Evolutionary conservation across 2,113 vertebrate species (phyloP).

Genomic region (Engystomops pustulosus): DNA sequence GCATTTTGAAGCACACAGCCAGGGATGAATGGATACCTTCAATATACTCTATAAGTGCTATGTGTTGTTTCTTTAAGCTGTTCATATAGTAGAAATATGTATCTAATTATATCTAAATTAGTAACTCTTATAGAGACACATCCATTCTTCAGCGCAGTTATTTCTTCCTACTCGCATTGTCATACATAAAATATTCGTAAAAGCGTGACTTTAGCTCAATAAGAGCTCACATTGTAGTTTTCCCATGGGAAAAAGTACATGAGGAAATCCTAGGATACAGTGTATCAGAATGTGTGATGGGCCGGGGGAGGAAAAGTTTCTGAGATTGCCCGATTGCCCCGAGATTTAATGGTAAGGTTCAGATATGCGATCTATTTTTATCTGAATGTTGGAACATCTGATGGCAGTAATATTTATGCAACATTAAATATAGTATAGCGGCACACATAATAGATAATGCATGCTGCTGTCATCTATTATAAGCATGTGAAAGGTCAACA

Average conservation of each 20-base stretch:
- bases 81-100: slow-evolving; percentile 40
- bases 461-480: not conserved
- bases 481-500: not conserved
- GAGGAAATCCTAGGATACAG: slow-evolving; percentile 18
- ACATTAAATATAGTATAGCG: not conserved
- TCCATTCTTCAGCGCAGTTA: slow-evolving; percentile 12
- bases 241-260: slow-evolving; percentile 33
- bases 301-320: not conserved
- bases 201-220: slow-evolving; percentile 22
- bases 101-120: slow-evolving; percentile 53
- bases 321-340: too few relatives aligned
- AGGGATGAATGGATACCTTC: slow-evolving; percentile 45
- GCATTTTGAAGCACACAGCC: not conserved
- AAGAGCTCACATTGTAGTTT: slow-evolving; percentile 2
- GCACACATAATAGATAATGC: not conserved
- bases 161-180: slow-evolving; percentile 10
- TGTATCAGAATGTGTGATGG: slow-evolving; percentile 20
- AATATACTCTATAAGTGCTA: slow-evolving; percentile 27
- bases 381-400: not conserved
- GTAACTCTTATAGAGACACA: slow-evolving; percentile 8
- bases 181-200: slow-evolving; percentile 17
- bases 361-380: not conserved
- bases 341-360: not conserved
- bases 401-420: not conserved
- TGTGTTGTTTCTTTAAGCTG: slow-evolving; percentile 24